A percentile compares a stretch with the other conserved stretches of the same genome.
Conservation (phyloP, 2,888 invertebrate species). For the Zaprionus obscuricornis region DNA sequence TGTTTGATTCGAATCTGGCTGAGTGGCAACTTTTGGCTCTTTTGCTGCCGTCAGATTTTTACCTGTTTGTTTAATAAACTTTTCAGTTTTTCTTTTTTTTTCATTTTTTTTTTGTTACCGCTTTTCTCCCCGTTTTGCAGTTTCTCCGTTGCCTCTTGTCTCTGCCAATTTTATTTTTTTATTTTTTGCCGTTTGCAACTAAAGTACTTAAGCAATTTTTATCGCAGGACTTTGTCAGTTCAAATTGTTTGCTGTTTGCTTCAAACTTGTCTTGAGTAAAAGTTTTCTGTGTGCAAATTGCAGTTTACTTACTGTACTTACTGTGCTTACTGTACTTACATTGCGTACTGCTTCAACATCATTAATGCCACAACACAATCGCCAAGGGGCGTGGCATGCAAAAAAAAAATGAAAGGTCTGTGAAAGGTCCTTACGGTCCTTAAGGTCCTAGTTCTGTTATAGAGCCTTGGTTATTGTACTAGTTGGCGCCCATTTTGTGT, state of each 20-base stretch:
- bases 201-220: conserved; percentile 75
- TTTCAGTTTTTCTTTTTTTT: conserved; percentile 45
- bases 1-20: conserved; percentile 30
- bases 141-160: too few relatives aligned
- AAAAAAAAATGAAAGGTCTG: too few relatives aligned
- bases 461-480: conserved; percentile 52
- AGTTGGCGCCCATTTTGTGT: conserved; percentile 46
- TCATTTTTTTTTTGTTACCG: conserved; percentile 16
- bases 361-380: conserved; percentile 58
- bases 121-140: too few relatives aligned
- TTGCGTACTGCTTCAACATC: conserved; percentile 50
- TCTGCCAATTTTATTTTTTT: background rate
- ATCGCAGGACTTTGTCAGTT: conserved; percentile 74
- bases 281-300: conserved; percentile 57
- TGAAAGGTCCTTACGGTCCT: conserved; percentile 5
- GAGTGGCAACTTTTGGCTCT: conserved; percentile 49
- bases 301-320: conserved; percentile 55
- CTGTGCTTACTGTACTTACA: conserved; percentile 9
- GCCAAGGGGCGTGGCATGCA: conserved; percentile 62
- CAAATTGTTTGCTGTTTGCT: conserved; percentile 69
- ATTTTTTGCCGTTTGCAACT: conserved; percentile 49
- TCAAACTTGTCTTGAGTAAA: conserved; percentile 59
- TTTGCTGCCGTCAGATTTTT: conserved; percentile 37
- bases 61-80: conserved; percentile 72
- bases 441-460: conserved; percentile 9